Conservation (phyloP, 2,113 vertebrate species). For the Austrofundulus limnaeus region DNA sequence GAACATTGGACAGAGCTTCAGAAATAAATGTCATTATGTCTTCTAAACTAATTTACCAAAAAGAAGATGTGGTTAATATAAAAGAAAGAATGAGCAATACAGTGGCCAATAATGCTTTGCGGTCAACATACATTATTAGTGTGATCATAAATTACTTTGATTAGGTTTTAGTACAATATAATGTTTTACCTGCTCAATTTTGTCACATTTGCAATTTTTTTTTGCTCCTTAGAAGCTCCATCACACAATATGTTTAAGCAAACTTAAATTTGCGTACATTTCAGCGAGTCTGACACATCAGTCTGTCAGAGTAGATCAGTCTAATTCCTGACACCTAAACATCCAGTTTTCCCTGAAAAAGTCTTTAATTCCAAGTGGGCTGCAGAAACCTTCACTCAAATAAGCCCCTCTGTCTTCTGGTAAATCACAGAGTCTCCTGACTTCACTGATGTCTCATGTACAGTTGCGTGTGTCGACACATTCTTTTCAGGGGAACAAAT, state of each 20-base stretch:
- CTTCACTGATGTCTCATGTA: conserved; percentile 26
- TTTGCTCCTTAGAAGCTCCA: conserved; percentile 20
- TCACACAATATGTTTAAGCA: conserved; percentile 10
- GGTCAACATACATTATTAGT: background rate
- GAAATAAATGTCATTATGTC: too few relatives aligned
- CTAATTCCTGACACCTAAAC: conserved; percentile 25
- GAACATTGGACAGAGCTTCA: too few relatives aligned
- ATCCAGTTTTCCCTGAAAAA: conserved; percentile 31
- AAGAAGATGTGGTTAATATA: too few relatives aligned
- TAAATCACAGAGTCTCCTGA: conserved; percentile 46
- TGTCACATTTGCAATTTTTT: conserved; percentile 30
- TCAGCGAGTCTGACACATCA: conserved; percentile 44
- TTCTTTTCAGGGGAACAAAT: conserved; percentile 10
- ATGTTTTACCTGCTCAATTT: conserved; percentile 18
- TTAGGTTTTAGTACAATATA: background rate
- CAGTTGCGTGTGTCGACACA: conserved; percentile 41
- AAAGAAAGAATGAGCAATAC: too few relatives aligned
- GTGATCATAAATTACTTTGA: background rate
- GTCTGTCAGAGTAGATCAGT: conserved; percentile 47
- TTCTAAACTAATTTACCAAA: too few relatives aligned
- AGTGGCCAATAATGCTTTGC: too few relatives aligned
- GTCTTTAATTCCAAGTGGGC: conserved; percentile 40
- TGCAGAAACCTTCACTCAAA: conserved; percentile 22
- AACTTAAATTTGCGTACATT: conserved; percentile 41
- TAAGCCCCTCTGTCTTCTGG: conserved; percentile 46